Base-by-base conservation (phyloP, 2,113 vertebrate genomes). In the Tachuris rubrigastra region DNA sequence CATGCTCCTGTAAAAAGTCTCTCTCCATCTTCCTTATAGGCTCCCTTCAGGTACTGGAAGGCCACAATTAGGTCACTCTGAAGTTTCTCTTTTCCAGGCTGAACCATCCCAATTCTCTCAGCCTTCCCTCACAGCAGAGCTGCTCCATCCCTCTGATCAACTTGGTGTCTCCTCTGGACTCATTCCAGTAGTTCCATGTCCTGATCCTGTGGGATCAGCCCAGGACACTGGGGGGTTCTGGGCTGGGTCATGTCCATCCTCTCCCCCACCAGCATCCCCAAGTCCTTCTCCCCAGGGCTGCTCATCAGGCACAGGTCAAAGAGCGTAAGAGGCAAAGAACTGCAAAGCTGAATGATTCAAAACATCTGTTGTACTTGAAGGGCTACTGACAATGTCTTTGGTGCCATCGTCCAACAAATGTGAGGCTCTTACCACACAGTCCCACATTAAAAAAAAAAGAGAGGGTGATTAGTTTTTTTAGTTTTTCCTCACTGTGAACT, bases 161-260 rank as follows among this genome's bases (percentile, higher is more conserved):
- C 4, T 8, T 21, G 7, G 1, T 39, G 15, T 37, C 17, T 59
- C 10, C 77, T 59, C 44, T 74, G 68, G 3, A 0, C 0, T 81
- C 0, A 0, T 44, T 74, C 1, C 37, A 58, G 44, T 33, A 81
- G 86, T 37, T 66, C 44, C 86, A 39, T 8, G 11, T 62, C 37
- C 25, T 13, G n/a, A n/a, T 41, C 1, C 71, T 62, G 55, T 14
- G 46, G 49, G 53, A 2, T 31, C 78, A 76, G 62, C 78, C 53
- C 78, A 39, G 53, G n/a, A 8, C 55, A 41, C 0, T 24, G 25
- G 16, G 39, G 55, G 39, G 1, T 65, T 68, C 62, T 68, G 69
- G 58, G 15, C 28, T 30, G 27, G 62, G n/a, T 14, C 47, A 62
- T 35, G 3, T 28, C 25, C 87, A 62, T 47, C 53, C 12, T 68